phyloP scores from a whole-genome alignment of 2,888 invertebrate genomes.

The Halictus ligatus region DNA sequence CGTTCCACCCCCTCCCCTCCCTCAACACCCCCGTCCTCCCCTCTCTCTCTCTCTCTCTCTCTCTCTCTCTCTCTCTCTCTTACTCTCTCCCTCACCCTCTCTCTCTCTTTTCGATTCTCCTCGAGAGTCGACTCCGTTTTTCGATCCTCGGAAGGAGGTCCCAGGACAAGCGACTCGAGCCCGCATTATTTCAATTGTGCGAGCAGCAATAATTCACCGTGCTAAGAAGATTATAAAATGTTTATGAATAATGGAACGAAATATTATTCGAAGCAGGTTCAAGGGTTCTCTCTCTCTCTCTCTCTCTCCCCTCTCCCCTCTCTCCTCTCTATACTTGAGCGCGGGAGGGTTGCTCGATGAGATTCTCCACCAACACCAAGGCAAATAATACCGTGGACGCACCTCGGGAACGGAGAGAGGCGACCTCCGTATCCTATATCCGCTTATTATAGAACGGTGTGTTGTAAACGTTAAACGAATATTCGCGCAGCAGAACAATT shows the following conservation, averaged over 20 bases:
- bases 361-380: slow-evolving; percentile 36
- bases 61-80: too few relatives aligned
- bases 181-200: slow-evolving; percentile 76
- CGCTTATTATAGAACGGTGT: slow-evolving; percentile 50
- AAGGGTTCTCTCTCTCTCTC: slow-evolving; percentile 39
- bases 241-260: slow-evolving; percentile 82
- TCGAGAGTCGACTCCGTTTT: slow-evolving; percentile 21
- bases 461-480: slow-evolving; percentile 68
- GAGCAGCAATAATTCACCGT: slow-evolving; percentile 77
- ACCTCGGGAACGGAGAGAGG: slow-evolving; percentile 20
- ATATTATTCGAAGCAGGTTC: slow-evolving; percentile 69
- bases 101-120: slow-evolving; percentile 36
- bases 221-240: slow-evolving; percentile 81
- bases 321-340: slow-evolving; percentile 6
- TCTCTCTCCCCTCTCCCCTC: not conserved
- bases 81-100: too few relatives aligned
- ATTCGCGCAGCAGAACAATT: slow-evolving; percentile 75
- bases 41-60: not conserved
- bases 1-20: slow-evolving; percentile 39
- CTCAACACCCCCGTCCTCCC: not conserved
- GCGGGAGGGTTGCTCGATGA: slow-evolving; percentile 49
- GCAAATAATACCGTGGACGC: slow-evolving; percentile 45
- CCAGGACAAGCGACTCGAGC: slow-evolving; percentile 44
- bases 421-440: slow-evolving; percentile 41
- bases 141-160: slow-evolving; percentile 45